Conservation (phyloP, 2,888 invertebrate genomes). For the Acrobasis suavella region DNA sequence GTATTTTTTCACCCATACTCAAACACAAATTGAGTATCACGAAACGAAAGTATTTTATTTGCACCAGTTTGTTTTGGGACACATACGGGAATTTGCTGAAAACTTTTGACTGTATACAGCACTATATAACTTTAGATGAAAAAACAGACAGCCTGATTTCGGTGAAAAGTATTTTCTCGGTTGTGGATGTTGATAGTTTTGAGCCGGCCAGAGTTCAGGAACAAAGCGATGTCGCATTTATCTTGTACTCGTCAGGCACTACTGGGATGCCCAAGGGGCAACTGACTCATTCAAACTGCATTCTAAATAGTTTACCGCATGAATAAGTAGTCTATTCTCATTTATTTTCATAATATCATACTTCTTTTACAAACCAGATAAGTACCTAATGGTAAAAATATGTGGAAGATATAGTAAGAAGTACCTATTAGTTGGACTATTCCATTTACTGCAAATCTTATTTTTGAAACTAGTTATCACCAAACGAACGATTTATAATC, state of each 20-base stretch:
- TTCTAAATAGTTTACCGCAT: constrained; percentile 54
- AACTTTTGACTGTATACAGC: constrained; percentile 49
- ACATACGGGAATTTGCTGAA: constrained; percentile 52
- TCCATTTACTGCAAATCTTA: no score
- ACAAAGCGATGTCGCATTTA: constrained; percentile 53
- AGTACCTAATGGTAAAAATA: no score
- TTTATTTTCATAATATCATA: no score
- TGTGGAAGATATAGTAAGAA: no score
- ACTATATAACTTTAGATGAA: constrained; percentile 52
- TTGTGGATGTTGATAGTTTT: constrained; percentile 50
- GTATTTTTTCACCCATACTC: constrained; percentile 78
- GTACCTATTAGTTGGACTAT: no score
- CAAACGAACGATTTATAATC: no score
- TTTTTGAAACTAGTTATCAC: no score
- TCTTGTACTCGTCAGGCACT: constrained; percentile 87
- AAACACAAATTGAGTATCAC: constrained; percentile 84
- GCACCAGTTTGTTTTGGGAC: constrained; percentile 77
- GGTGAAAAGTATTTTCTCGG: constrained; percentile 43
- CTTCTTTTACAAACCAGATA: no score
- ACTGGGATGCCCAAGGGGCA: constrained; percentile 86
- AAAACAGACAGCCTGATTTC: constrained; percentile 38
- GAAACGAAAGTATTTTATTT: constrained; percentile 85
- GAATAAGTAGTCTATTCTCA: constrained; percentile 48
- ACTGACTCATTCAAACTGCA: constrained; percentile 82
- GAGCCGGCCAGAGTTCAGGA: constrained; percentile 71